phyloP scores from a whole-genome alignment of 2,797 vertebrate species.

The Phylloscopus collybita region DNA sequence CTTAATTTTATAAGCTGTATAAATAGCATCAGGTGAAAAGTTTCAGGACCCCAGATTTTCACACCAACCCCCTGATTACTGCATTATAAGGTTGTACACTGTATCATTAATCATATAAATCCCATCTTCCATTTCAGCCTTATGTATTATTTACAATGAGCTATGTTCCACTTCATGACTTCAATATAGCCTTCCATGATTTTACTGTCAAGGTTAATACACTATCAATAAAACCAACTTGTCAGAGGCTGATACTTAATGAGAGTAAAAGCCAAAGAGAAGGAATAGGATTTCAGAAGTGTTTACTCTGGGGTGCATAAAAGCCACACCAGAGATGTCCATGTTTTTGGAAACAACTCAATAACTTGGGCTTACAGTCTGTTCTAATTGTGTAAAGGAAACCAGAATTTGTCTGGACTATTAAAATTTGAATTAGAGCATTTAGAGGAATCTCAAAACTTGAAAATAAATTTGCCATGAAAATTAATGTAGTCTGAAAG shows the following conservation, averaged over 20 bases:
- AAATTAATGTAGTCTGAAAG: neutral
- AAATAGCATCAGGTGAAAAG: neutral
- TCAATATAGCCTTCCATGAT: conserved; percentile 68
- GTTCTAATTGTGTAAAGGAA: neutral
- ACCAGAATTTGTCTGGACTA: neutral
- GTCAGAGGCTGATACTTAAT: conserved; percentile 75
- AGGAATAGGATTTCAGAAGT: conserved; percentile 56
- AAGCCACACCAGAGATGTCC: neutral
- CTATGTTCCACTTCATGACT: conserved; percentile 72
- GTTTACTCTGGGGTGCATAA: conserved; percentile 41
- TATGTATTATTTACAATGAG: conserved; percentile 76
- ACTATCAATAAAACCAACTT: conserved; percentile 73
- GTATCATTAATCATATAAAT: conserved; percentile 67
- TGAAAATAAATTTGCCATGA: neutral
- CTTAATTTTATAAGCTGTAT: conserved; percentile 10
- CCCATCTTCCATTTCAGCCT: conserved; percentile 62
- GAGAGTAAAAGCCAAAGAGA: conserved; percentile 70
- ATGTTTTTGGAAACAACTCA: neutral
- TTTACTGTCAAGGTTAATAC: conserved; percentile 79
- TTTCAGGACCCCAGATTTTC: conserved; percentile 25
- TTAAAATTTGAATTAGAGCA: neutral
- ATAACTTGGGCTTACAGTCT: neutral
- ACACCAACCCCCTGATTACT: conserved; percentile 19
- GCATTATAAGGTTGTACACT: conserved; percentile 18
- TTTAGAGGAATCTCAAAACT: neutral